Base-by-base conservation (phyloP, 2,113 vertebrate genomes). In the Cervus canadensis region DNA sequence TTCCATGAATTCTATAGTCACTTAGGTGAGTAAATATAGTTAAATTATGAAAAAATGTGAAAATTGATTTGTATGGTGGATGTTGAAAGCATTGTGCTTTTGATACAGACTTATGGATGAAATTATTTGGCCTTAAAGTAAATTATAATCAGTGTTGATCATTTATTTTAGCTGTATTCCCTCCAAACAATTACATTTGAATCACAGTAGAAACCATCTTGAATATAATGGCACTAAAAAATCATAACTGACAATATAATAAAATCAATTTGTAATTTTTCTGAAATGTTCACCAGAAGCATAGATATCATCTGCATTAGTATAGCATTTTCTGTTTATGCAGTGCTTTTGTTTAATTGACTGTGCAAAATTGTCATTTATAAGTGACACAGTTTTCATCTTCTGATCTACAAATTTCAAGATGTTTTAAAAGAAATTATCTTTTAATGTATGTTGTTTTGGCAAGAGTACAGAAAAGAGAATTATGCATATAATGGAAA, bases 141-240 rank as follows among this genome's bases (percentile, higher is more conserved):
- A 95, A 95, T 89, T 81, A 19, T 50, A 92, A 60, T 95, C 89
- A 87, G 0, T 81, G 16, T 87, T 82, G 94, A 50, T 94, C 91
- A 88, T 95, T 87, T 87, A 94, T 86, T 87, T 97, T 95, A 62
- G n/a, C 57, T 93, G 33, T 94, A 40, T 93, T 91, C 17, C 1
- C 16, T 40, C 19, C 1, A 88, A 94, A 95, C 89, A 97, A 94
- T 89, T 92, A 45, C 19, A 96, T 92, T 85, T 92, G 43, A 60
- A 71, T 91, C 14, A 88, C 87, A 95, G 85, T 62, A 89, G 26
- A 79, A 92, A 71, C 12, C 67, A 84, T 89, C 17, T 81, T 87
- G 13, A 96, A 92, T 92, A 95, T 74, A 96, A 64, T 87, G 28
- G 14, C 87, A 33, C 52, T 93, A 95, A 78, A 96, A 97, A 92